Evolutionary conservation across 1,140 invertebrate species (phyloP), one percentile per base, ranked within the genome.

Genomic region (Ceratina calcarata): DNA sequence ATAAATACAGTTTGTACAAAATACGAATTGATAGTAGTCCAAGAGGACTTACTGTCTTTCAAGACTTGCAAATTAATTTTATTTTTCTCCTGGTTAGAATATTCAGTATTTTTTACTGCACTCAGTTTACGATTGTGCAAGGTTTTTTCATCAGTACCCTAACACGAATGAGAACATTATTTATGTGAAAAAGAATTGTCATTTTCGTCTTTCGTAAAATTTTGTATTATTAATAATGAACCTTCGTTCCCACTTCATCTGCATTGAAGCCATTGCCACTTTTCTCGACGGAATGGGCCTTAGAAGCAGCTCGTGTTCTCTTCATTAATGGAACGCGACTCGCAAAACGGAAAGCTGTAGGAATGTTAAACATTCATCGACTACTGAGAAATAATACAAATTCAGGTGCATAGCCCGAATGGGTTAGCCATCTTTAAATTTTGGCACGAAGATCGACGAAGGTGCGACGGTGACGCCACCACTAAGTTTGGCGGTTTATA

Each of bases 21-120:
- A 7, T 49, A 58, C 2, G 58, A 61, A 18, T 32, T 16, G 62
- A 32, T 71, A 66, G 45, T 20, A 45, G 57, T 75, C 58, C 18
- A 24, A 67, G 18, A 3, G 13, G 0, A 66, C 78, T 60, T 67
- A 79, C 78, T 73, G n/a, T 79, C 20, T 61, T n/a, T 60, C 6
- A 79, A 45, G 16, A 53, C 74, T 67, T 74, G 74, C 0, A 79
- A 79, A 16, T 79, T 79, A 53, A 79, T 61, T 67, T 79, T 79
- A 72, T n/a, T 66, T 27, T 12, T 58, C 62, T 27, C 22, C 8
- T 64, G 45, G 8, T 55, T 16, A n/a, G 27, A 18, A 64, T 6
- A 64, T 12, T 27, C 15, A 55, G 12, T 0, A 65, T 55, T 16
- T 51, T 71, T 10, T 45, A n/a, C 53, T n/a, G 58, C 0, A 18